phyloP scores from a whole-genome alignment of 2,888 invertebrate species.

The Harpagoxenus sublaevis region DNA sequence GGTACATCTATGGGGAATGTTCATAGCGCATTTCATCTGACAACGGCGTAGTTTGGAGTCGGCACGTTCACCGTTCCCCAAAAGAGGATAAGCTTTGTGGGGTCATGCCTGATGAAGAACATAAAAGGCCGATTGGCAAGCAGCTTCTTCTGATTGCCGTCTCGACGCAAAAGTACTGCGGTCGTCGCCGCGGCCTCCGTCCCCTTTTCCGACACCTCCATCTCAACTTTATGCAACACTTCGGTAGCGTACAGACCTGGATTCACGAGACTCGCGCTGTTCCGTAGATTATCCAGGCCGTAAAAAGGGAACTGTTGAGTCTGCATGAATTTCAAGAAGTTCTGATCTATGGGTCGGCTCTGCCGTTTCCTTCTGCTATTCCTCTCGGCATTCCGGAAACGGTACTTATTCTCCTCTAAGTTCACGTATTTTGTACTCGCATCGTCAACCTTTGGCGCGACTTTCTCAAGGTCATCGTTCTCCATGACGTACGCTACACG shows the following conservation, averaged over 20 bases:
- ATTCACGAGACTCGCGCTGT: constrained; percentile 86
- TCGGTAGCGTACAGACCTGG: constrained; percentile 89
- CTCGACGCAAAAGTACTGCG: constrained; percentile 87
- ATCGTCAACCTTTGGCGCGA: not conserved
- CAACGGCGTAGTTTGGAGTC: constrained; percentile 79
- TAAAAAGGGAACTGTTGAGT: constrained; percentile 74
- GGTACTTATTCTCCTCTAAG: constrained; percentile 67
- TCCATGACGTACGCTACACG: constrained; percentile 9
- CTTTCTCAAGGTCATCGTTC: not conserved
- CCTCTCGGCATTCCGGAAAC: constrained; percentile 30
- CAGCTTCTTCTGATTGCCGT: constrained; percentile 87
- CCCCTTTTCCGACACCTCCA: constrained; percentile 90
- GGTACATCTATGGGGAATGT: not conserved
- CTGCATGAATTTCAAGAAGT: constrained; percentile 74
- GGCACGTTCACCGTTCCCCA: constrained; percentile 91
- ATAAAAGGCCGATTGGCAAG: constrained; percentile 91
- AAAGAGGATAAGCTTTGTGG: constrained; percentile 90
- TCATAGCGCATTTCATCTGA: constrained; percentile 27
- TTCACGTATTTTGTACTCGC: constrained; percentile 49
- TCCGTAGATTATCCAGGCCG: constrained; percentile 81
- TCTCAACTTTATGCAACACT: constrained; percentile 90
- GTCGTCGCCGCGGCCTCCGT: constrained; percentile 92
- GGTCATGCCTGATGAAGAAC: constrained; percentile 91
- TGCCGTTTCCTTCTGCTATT: constrained; percentile 71
- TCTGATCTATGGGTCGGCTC: constrained; percentile 76